Evolutionary conservation across 2,888 invertebrate species (phyloP).

Genomic region (Autographa gamma): DNA sequence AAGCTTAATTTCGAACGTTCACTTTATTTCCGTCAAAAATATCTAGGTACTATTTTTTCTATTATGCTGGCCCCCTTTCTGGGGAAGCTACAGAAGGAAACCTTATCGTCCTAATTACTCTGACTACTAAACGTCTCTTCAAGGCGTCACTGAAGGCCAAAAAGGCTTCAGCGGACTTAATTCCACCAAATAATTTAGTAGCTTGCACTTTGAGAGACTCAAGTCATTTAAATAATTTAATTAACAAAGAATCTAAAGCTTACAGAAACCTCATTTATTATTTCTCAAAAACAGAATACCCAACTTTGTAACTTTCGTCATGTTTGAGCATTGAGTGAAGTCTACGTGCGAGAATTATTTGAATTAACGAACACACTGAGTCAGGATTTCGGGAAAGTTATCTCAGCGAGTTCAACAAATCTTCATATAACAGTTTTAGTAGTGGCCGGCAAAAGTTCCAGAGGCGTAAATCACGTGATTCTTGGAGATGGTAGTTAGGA

Average conservation of each 20-base stretch:
- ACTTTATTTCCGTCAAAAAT: slow-evolving; percentile 20
- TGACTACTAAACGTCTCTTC: slow-evolving; percentile 64
- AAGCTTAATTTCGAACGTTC: neutral
- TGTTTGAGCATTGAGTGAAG: slow-evolving; percentile 41
- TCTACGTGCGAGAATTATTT: slow-evolving; percentile 38
- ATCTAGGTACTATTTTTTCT: slow-evolving; percentile 16
- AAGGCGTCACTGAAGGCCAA: slow-evolving; percentile 66
- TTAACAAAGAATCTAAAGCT: slow-evolving; percentile 75
- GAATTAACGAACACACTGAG: slow-evolving; percentile 37
- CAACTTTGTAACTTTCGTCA: slow-evolving; percentile 58
- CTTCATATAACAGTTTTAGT: slow-evolving; percentile 64
- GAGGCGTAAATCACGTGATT: slow-evolving; percentile 72
- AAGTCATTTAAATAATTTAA: slow-evolving; percentile 79
- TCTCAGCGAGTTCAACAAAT: slow-evolving; percentile 63
- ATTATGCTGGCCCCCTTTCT: slow-evolving; percentile 26
- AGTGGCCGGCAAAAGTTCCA: slow-evolving; percentile 65
- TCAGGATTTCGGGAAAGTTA: slow-evolving; percentile 39
- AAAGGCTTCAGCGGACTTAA: slow-evolving; percentile 73
- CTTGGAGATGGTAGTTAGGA: slow-evolving; percentile 73
- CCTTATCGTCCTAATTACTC: slow-evolving; percentile 57
- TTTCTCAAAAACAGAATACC: slow-evolving; percentile 59
- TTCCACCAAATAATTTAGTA: slow-evolving; percentile 76
- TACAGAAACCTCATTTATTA: slow-evolving; percentile 68
- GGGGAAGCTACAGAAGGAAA: slow-evolving; percentile 39
- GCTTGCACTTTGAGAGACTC: slow-evolving; percentile 74